Evolutionary conservation across 2,797 vertebrate genomes (phyloP).

Genomic region (Mormyrus hasselquistii): DNA sequence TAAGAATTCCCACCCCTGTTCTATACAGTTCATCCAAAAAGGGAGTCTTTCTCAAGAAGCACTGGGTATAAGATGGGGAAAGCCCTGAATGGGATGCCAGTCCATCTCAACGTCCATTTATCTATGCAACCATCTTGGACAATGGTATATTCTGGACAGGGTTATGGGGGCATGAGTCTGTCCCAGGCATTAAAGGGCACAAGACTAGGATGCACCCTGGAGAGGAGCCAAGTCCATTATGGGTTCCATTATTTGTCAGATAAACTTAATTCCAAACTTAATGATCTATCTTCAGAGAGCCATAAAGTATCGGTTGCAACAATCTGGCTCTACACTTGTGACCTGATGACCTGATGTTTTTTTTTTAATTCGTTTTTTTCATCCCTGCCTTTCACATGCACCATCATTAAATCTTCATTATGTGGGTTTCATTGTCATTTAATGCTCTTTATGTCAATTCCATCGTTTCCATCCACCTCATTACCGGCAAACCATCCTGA

Average conservation of each 20-base stretch:
- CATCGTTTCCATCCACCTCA: neutral
- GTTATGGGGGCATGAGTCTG: neutral
- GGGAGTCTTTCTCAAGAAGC: neutral
- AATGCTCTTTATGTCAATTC: neutral
- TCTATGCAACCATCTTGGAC: neutral
- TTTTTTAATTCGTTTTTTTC: neutral
- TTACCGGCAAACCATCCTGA: neutral
- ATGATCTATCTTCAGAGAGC: neutral
- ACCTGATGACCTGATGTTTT: neutral
- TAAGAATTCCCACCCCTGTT: neutral
- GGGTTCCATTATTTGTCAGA: neutral
- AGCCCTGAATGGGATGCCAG: neutral
- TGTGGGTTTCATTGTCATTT: neutral
- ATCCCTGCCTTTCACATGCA: neutral
- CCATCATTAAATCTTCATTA: conserved; percentile 8
- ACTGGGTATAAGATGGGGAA: neutral
- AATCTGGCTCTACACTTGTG: neutral
- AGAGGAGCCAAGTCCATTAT: neutral
- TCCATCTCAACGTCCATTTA: neutral
- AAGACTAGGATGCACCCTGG: neutral
- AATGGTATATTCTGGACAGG: neutral
- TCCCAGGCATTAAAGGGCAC: neutral
- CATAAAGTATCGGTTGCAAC: neutral
- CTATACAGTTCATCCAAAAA: neutral
- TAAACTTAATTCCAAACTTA: neutral